A percentile compares a stretch with the other conserved stretches of the same genome.
phyloP scores from a whole-genome alignment of 2,113 vertebrate species.

The Blennius ocellaris region DNA sequence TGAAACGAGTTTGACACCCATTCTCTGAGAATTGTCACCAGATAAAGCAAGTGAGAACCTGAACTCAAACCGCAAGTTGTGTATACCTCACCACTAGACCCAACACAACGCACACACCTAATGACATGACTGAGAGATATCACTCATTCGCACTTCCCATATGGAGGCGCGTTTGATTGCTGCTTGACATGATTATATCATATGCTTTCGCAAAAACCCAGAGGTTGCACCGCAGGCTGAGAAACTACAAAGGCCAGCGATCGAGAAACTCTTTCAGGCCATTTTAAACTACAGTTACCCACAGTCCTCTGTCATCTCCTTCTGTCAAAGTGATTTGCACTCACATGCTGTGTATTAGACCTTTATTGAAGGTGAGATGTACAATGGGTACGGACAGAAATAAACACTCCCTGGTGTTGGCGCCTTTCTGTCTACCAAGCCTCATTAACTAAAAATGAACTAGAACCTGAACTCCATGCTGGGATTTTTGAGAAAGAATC shows the following conservation, averaged over 20 bases:
- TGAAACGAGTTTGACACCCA: too few relatives aligned
- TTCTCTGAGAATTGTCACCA: neutral
- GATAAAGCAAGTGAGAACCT: neutral
- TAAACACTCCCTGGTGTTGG: slow-evolving; percentile 37
- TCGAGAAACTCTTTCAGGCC: slow-evolving; percentile 58
- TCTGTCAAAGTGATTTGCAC: slow-evolving; percentile 36
- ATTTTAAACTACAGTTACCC: slow-evolving; percentile 61
- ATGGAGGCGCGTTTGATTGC: slow-evolving; percentile 36
- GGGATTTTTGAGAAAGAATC: slow-evolving; percentile 69
- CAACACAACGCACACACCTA: neutral
- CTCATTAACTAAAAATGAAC: slow-evolving; percentile 67
- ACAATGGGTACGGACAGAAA: slow-evolving; percentile 24
- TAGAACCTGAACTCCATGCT: slow-evolving; percentile 61
- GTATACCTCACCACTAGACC: neutral
- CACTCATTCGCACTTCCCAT: slow-evolving; percentile 23
- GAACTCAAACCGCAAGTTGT: neutral
- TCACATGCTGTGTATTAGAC: slow-evolving; percentile 40
- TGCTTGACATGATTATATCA: slow-evolving; percentile 47
- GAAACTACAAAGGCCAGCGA: slow-evolving; percentile 58
- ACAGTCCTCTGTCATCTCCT: slow-evolving; percentile 40
- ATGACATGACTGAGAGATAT: neutral
- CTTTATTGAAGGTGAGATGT: slow-evolving; percentile 30
- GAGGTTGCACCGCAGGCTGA: slow-evolving; percentile 50
- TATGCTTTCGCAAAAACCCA: slow-evolving; percentile 47
- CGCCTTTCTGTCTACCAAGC: slow-evolving; percentile 44